phyloP scores from a whole-genome alignment of 2,888 invertebrate genomes.

The Lampropteryx suffumata region DNA sequence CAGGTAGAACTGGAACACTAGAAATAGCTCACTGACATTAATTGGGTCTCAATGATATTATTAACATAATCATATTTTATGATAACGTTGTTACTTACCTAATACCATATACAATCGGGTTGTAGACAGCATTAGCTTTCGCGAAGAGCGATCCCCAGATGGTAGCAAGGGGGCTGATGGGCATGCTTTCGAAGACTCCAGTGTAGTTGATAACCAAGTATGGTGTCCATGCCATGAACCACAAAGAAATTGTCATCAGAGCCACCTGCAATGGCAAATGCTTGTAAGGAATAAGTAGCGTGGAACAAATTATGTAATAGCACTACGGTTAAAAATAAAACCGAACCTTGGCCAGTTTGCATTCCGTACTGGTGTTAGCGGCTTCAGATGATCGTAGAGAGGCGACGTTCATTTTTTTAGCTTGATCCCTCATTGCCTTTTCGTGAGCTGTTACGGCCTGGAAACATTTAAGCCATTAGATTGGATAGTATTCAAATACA shows the following conservation, averaged over 20 bases:
- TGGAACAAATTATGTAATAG: too few relatives aligned
- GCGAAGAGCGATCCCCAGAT: conserved; percentile 96
- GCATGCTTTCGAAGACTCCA: conserved; percentile 89
- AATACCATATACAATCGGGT: conserved; percentile 95
- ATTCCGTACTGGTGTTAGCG: conserved; percentile 91
- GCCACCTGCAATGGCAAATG: conserved; percentile 84
- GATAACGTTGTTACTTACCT: conserved; percentile 85
- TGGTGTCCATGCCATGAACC: conserved; percentile 97
- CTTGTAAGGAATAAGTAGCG: too few relatives aligned
- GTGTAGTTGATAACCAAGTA: conserved; percentile 92
- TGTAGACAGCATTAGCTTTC: conserved; percentile 95
- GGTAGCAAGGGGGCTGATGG: conserved; percentile 90
- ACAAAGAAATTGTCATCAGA: conserved; percentile 93
- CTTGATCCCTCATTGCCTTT: conserved; percentile 93
- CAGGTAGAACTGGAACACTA: too few relatives aligned
- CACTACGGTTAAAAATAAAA: not conserved
- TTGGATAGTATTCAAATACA: too few relatives aligned
- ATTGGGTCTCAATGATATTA: too few relatives aligned
- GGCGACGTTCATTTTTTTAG: conserved; percentile 96
- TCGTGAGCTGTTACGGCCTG: conserved; percentile 93
- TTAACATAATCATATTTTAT: too few relatives aligned
- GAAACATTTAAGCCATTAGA: conserved; percentile 30
- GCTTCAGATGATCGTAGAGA: conserved; percentile 91
- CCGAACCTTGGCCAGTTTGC: conserved; percentile 90
- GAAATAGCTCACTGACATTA: too few relatives aligned